These are phyloP conservation scores for Pholis gunnellus DNA, from an alignment of 2,113 vertebrate genomes.

Conservation along the genomic window DNA sequence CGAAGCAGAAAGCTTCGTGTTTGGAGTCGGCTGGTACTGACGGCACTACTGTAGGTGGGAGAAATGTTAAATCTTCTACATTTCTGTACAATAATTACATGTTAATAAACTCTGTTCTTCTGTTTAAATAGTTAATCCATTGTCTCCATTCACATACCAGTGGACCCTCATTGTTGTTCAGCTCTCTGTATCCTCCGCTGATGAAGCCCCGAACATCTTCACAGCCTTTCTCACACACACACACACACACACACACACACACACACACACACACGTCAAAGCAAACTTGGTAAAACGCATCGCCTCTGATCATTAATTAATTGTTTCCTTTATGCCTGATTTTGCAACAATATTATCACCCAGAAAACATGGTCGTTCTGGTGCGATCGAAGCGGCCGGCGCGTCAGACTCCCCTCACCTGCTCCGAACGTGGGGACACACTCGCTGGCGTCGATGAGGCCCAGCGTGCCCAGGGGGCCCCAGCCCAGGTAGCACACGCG, in stretches of 20 bases:
- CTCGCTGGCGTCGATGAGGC: constrained; percentile 86
- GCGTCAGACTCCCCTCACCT: constrained; percentile 62
- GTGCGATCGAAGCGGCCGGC: not conserved
- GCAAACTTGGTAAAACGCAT: not conserved
- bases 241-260: constrained; percentile 14
- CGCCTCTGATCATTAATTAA: not conserved
- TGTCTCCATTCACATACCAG: constrained; percentile 68
- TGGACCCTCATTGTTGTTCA: constrained; percentile 85
- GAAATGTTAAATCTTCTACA: not conserved
- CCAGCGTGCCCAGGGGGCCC: constrained; percentile 82
- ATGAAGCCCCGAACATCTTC: constrained; percentile 84
- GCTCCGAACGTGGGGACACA: constrained; percentile 86
- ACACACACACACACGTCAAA: not conserved
- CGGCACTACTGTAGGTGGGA: not conserved
- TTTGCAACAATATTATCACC: not conserved
- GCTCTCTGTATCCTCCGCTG: constrained; percentile 79
- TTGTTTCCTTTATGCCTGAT: not conserved
- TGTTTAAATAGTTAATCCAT: not conserved
- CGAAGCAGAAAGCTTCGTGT: constrained; percentile 7
- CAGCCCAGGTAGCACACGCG: constrained; percentile 85
- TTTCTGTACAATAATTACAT: not conserved
- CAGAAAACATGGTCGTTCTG: not conserved
- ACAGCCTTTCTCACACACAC: constrained; percentile 73
- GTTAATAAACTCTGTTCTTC: not conserved
- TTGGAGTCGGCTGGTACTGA: not conserved